phyloP scores from a whole-genome alignment of 1,140 invertebrate genomes.

The Eubasilissa regina region DNA sequence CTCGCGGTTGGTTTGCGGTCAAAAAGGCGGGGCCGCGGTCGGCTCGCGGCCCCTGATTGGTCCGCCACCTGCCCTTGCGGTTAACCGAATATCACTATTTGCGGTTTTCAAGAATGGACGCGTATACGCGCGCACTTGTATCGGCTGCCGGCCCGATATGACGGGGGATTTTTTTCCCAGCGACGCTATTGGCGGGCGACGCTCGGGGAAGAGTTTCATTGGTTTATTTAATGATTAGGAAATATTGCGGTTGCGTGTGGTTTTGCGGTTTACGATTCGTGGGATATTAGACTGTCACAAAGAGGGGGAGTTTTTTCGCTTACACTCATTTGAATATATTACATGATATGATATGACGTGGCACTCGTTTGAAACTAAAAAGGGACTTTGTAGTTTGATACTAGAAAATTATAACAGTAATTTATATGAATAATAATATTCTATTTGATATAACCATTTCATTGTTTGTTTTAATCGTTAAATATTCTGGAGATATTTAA shows the following conservation, averaged over 20 bases:
- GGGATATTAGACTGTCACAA: neutral
- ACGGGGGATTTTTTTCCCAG: conserved; percentile 43
- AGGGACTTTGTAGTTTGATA: too few relatives aligned
- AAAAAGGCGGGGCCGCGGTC: conserved; percentile 67
- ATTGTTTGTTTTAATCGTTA: too few relatives aligned
- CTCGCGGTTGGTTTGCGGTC: conserved; percentile 72
- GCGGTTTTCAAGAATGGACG: conserved; percentile 53
- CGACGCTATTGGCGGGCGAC: conserved; percentile 37
- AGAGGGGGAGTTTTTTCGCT: neutral
- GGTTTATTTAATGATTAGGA: conserved; percentile 31
- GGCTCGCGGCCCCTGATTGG: conserved; percentile 63
- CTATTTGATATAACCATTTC: too few relatives aligned
- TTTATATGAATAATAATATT: too few relatives aligned
- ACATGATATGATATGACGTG: too few relatives aligned
- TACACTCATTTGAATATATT: neutral
- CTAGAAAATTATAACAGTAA: too few relatives aligned
- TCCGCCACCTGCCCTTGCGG: conserved; percentile 64
- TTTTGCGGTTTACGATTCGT: conserved; percentile 41
- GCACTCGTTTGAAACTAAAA: too few relatives aligned
- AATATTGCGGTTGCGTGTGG: conserved; percentile 38
- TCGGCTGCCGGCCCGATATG: neutral
- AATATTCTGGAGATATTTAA: too few relatives aligned
- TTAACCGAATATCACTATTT: conserved; percentile 61
- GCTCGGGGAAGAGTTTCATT: conserved; percentile 27
- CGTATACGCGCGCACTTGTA: conserved; percentile 13